Conservation (phyloP, 2,797 vertebrate species). For the Phataginus tricuspis region DNA sequence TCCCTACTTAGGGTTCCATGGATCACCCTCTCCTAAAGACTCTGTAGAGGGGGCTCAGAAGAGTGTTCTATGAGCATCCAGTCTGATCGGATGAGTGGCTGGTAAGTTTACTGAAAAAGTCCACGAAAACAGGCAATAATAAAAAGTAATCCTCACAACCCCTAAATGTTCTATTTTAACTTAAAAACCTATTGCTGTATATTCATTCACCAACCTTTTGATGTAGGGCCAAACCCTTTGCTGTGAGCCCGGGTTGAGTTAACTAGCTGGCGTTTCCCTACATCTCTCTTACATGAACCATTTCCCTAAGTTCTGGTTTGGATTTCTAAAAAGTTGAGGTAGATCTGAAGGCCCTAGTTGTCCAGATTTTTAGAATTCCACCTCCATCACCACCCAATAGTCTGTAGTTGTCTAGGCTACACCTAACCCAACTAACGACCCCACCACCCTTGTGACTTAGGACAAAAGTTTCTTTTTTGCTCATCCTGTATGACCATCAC, state of each 20-base stretch:
- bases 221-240: not conserved
- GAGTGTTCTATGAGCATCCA: not conserved
- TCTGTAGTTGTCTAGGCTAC: not conserved
- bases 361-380: conserved; percentile 20
- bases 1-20: not conserved
- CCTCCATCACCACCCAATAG: not conserved
- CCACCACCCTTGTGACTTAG: not conserved
- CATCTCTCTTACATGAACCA: not conserved
- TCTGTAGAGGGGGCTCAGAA: not conserved
- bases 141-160: not conserved
- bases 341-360: not conserved
- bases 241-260: not conserved
- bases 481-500: not conserved
- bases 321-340: not conserved
- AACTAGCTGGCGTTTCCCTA: not conserved
- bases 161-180: conserved; percentile 1
- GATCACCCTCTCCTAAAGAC: not conserved
- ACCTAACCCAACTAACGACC: not conserved
- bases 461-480: not conserved
- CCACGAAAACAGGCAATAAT: not conserved
- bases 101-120: not conserved
- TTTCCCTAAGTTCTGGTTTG: not conserved
- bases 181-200: not conserved
- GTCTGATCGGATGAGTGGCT: not conserved
- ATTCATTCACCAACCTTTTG: conserved; percentile 4